Base-by-base conservation (phyloP, 1,140 invertebrate genomes). In the Zophobas atratus region DNA sequence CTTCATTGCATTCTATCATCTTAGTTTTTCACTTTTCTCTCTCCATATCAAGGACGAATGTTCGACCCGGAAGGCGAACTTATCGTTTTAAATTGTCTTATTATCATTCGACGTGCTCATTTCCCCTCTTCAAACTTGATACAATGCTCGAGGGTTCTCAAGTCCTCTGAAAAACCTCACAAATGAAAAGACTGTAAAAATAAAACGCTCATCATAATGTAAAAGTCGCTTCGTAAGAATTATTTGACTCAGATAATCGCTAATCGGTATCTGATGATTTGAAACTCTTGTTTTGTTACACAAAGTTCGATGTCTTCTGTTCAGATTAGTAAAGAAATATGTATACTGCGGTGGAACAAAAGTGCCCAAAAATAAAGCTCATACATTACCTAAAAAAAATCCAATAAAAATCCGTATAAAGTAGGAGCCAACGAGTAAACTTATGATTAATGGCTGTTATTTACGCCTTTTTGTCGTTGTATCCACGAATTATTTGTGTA, bases 11-110 rank as follows among this genome's bases (percentile, higher is more conserved):
- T 51, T 51, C 49, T 20, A 51, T 46, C 43, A 8, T 8, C 43
- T 4, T 20, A 20, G 20, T 20, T 20, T 20, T 20, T 20, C 20
- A 20, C 20, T 46, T 46, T 46, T 46, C 43, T 46, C 8, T 4
- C 8, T 46, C 43, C 43, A 46, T 20, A 46, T 46, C 43, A 46
- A 46, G 8, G 3, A 8, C 43, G 43, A 46, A 46, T 46, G 43
- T 46, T 46, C 43, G 8, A 46, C 8, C 3, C 3, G 43, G 43
- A 8, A 46, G 43, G 8, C 3, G 8, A 46, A 46, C 43, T 46
- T 46, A 46, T 46, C 43, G 43, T 46, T 46, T 46, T 46, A 46
- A 46, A 46, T 46, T 46, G 43, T 8, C 43, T 46, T 46, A 46
- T 46, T 46, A 46, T 46, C 43, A 46, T 46, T 8, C 8, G 43